Evolutionary conservation across 2,797 vertebrate genomes (phyloP), one percentile per base, ranked within the genome.

Genomic region (Pelochelys cantorii): DNA sequence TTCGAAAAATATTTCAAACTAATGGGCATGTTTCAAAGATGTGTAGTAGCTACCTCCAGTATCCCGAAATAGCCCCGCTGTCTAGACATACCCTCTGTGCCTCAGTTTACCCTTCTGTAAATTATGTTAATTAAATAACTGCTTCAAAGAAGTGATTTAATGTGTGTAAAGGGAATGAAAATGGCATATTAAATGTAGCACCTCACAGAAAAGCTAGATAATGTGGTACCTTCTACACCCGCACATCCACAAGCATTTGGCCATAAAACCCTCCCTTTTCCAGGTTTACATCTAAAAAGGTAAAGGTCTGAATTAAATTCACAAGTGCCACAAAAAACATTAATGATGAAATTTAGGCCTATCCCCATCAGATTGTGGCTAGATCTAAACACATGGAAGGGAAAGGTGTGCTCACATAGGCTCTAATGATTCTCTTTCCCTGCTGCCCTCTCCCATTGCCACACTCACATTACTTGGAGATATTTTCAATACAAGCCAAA

Each of bases 271-370:
- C 81, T 55, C 11, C 83, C 23, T 7, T 12, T 86, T 91, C 25
- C 83, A 81, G 4, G n/a, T 89, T 91, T 95, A 87, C 7, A 74
- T 13, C 14, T 23, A 81, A 5, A 65, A 83, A 87, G 5, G 37
- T 57, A 52, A 25, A 82, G 27, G 7, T 82, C 10, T 20, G 27
- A 12, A 25, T 82, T 62, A 48, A 31, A 48, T 27, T 37, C 42
- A 60, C 25, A 60, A 31, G 37, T 37, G 27, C 56, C 2, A 42
- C 1, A 3, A 20, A 17, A 87, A 10, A 83, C 31, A 81, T 42
- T 77, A 83, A 54, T 27, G 11, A 2, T 0, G 0, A 18, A 31
- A 74, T 55, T 87, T 5, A 0, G 6, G 68, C 17, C 10, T 10
- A 27, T 86, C 37, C 5, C 86, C 34, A 25, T 80, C 1, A 1